A percentile compares a stretch with the other conserved stretches of the same genome.
phyloP scores from a whole-genome alignment of 2,797 vertebrate species.

The Poecilia velifera region DNA sequence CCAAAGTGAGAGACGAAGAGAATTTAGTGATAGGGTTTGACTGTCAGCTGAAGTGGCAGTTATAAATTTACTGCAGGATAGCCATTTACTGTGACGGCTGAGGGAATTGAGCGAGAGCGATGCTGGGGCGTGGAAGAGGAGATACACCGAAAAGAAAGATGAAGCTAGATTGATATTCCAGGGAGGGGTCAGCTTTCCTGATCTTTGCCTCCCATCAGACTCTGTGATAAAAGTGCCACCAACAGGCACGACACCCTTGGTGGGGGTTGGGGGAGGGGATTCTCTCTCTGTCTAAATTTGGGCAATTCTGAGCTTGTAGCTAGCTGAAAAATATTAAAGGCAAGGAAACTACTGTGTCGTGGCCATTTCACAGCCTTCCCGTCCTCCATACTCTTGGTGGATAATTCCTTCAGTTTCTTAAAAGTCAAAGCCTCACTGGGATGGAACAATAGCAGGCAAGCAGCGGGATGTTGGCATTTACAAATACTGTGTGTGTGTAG shows the following conservation, averaged over 20 bases:
- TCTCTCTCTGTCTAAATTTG: slow-evolving; percentile 57
- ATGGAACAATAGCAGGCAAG: slow-evolving; percentile 61
- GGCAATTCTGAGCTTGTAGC: slow-evolving; percentile 42
- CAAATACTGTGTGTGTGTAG: slow-evolving; percentile 25
- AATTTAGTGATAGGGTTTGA: slow-evolving; percentile 82
- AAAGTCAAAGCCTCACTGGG: slow-evolving; percentile 68
- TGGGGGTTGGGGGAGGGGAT: background rate
- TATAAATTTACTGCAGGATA: slow-evolving; percentile 83
- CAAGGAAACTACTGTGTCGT: slow-evolving; percentile 30
- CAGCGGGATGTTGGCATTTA: slow-evolving; percentile 46
- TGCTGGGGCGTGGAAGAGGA: slow-evolving; percentile 24
- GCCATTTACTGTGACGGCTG: slow-evolving; percentile 76
- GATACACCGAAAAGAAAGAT: slow-evolving; percentile 45
- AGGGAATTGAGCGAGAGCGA: slow-evolving; percentile 59
- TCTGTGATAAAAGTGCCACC: slow-evolving; percentile 70
- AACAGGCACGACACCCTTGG: slow-evolving; percentile 32
- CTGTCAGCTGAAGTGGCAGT: slow-evolving; percentile 85
- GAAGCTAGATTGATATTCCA: slow-evolving; percentile 41
- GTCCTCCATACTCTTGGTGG: too few relatives aligned
- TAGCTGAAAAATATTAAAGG: slow-evolving; percentile 46
- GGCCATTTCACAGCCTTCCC: slow-evolving; percentile 38
- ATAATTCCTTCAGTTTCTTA: slow-evolving; percentile 74
- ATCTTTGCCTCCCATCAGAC: slow-evolving; percentile 75
- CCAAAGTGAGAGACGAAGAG: slow-evolving; percentile 80
- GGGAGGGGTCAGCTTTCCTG: slow-evolving; percentile 58